phyloP scores from a whole-genome alignment of 2,888 invertebrate genomes.

The Chaitophorus viminalis region DNA sequence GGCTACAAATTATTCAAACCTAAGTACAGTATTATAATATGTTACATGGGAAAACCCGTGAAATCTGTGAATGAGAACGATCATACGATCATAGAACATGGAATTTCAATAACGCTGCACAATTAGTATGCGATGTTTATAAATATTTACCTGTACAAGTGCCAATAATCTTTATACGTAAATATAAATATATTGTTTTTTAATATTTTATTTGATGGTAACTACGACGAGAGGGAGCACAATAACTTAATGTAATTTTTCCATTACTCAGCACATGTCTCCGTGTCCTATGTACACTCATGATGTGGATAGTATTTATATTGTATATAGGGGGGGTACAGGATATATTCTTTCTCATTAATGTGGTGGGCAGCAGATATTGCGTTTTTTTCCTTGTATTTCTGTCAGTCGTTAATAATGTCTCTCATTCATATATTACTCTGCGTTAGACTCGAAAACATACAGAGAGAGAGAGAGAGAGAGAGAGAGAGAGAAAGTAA shows the following conservation, averaged over 20 bases:
- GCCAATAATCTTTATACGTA: too few relatives aligned
- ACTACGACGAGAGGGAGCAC: background rate
- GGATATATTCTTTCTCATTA: background rate
- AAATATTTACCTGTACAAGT: too few relatives aligned
- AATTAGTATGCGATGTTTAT: too few relatives aligned
- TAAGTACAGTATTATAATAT: background rate
- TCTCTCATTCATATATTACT: slow-evolving; percentile 29
- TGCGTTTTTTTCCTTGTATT: background rate
- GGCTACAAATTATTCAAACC: too few relatives aligned
- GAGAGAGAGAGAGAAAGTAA: too few relatives aligned
- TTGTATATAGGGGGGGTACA: too few relatives aligned
- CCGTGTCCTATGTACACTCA: background rate
- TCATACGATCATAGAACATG: too few relatives aligned
- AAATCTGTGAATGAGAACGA: too few relatives aligned
- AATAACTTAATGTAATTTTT: background rate
- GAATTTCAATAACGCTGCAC: too few relatives aligned
- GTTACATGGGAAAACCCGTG: background rate
- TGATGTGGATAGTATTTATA: background rate
- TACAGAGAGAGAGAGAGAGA: background rate
- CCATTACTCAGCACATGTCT: background rate
- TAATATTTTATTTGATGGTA: background rate
- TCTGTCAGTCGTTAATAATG: slow-evolving; percentile 9
- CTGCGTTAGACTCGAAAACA: slow-evolving; percentile 23
- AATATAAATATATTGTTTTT: too few relatives aligned
- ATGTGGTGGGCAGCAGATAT: background rate